These are phyloP conservation scores for Laterallus jamaicensis DNA, from an alignment of 2,113 vertebrate genomes.

Conservation along the genomic window DNA sequence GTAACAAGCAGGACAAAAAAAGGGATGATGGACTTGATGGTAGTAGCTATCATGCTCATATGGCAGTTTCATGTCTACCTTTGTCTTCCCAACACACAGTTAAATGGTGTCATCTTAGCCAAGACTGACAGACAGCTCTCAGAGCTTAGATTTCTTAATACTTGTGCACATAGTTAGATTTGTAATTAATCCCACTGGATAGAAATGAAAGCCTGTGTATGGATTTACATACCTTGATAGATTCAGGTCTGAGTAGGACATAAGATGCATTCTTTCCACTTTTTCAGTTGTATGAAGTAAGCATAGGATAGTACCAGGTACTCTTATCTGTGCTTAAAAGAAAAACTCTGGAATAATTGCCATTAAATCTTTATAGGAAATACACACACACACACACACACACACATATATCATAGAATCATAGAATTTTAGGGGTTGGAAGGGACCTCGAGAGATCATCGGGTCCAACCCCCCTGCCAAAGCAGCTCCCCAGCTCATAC, in stretches of 20 bases:
- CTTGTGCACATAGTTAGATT: rapidly evolving
- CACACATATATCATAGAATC: too few species aligned
- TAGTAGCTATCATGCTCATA: neutral
- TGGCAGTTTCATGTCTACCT: neutral
- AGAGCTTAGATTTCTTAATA: neutral
- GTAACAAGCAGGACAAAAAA: neutral
- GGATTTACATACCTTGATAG: neutral
- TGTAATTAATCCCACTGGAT: neutral
- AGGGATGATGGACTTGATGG: neutral
- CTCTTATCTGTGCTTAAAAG: neutral
- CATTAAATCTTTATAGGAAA: neutral
- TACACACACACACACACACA: neutral
- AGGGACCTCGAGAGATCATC: too few species aligned
- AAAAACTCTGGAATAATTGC: neutral
- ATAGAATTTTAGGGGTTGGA: too few species aligned
- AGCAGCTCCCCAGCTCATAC: too few species aligned
- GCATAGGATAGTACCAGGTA: neutral
- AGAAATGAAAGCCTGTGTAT: neutral
- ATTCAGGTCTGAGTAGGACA: neutral
- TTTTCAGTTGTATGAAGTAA: neutral
- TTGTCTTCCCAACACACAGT: neutral
- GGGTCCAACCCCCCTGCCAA: too few species aligned
- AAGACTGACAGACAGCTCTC: neutral
- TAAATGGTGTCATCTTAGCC: neutral
- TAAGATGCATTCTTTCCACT: neutral